Evolutionary conservation across 1,140 invertebrate species (phyloP), one percentile per base, ranked within the genome.

Genomic region (Bombus haemorrhoidalis): DNA sequence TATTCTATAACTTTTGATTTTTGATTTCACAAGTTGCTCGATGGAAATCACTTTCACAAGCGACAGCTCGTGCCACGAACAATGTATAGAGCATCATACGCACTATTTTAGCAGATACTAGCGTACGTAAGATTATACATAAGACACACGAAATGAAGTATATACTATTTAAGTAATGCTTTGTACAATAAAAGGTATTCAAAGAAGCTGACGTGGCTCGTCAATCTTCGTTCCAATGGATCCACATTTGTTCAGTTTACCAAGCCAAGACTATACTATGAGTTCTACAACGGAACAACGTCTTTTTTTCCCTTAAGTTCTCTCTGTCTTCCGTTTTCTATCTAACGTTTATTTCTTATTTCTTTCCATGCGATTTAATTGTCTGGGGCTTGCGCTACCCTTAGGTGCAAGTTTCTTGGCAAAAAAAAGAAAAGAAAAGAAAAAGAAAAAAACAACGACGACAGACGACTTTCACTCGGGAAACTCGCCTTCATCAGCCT

Each of bases 181-280:
- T 94, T 94, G 93, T 93, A 95, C 92, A 94, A 94, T 94, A 94
- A 94, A 91, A 92, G 93, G 93, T 94, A 93, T 94, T 93, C 91
- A 94, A 87, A 93, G 88, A 94, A 92, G 75, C 9, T 81, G 6
- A 12, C 34, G 18, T 73, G 77, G 77, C 41, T 78, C 53, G 47
- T 85, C 84, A 47, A 79, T 85, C 69, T 72, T 72, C 39, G 47
- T 74, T 69, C 57, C 69, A 76, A 66, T 28, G 39, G 57, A 81
- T 59, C 59, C 66, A 84, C 47, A 34, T 72, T 71, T 59, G 25
- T 25, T 43, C 25, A 6, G 41, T 15, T n/a, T 72, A 72, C 37
- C 69, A 12, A 72, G 12, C 25, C 39, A 12, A 28, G 2, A 68
- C 10, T 68, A 68, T 68, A 68, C 9, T 12, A 28, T 25, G 25